Base-by-base conservation (phyloP, 1,140 invertebrate genomes). In the Globodera rostochiensis region DNA sequence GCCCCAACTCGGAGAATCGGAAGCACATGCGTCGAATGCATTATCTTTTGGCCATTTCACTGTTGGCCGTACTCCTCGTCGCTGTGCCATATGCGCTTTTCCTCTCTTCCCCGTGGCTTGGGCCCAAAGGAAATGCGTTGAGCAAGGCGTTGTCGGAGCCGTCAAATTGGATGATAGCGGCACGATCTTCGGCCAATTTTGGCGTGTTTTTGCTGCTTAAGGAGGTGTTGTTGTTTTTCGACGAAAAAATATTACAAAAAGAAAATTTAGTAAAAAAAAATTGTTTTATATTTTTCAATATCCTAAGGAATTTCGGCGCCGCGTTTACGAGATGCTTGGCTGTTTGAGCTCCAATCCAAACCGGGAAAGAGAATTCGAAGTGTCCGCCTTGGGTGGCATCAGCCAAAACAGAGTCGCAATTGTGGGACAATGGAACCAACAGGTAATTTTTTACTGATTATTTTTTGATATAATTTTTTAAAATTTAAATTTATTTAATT, bases 151-250 rank as follows among this genome's bases (percentile, higher is more conserved):
- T 81, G 46, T 76, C 76, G 6, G 80, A 81, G 15, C 80, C 80
- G 50, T 74, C 80, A 5, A 71, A 70, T 46, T 81, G 74, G 81
- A 67, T 82, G 69, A 80, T 80, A 6, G 83, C 83, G 19, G 57
- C 83, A n/a, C 83, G 84, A 57, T 84, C 50, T 36, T 84, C 83
- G 19, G 25, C 84, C 9, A 84, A 84, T 67, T 60, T 84, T 8
- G 79, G 79, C 74, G 60, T 84, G 5, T 84, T 85, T 64, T 73
- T 84, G 36, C 45, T 70, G 0, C 53, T 84, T 8, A 84, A 83
- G 45, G 75, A 76, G 21, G 80, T 64, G 53, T 15, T 53, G 8
- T 53, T 53, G 53, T 53, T 53, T 15, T 11, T 53, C 25, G 25
- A 25, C 25, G 25, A 25, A 25, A 25, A 25, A 25, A 25, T 25